phyloP scores from a whole-genome alignment of 30 jellyfish, hydroid and myxozoan species.

The Sanderia malayensis region DNA sequence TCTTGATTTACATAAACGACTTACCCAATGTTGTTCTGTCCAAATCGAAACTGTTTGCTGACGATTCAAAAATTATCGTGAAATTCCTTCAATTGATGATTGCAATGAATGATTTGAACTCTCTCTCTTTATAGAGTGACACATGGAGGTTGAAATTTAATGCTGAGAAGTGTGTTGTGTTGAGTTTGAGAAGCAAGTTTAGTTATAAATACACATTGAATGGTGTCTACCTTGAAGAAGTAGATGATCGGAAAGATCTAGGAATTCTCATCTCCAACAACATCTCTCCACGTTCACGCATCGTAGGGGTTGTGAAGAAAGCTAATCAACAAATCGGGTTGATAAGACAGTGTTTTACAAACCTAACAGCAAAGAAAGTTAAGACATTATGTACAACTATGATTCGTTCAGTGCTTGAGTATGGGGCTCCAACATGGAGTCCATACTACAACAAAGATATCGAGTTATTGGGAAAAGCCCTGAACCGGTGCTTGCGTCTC shows the following conservation, averaged over 20 bases:
- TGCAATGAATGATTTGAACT: conserved; percentile 1
- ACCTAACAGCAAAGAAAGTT: not conserved
- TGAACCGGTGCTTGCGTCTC: too few species aligned
- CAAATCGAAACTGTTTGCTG: too few species aligned
- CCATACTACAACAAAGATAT: not conserved
- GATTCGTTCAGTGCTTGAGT: not conserved
- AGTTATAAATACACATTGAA: too few species aligned
- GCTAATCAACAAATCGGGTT: not conserved
- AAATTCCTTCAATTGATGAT: too few species aligned
- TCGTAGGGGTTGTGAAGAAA: not conserved
- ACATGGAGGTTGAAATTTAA: not conserved
- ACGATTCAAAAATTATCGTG: too few species aligned
- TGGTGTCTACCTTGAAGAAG: too few species aligned
- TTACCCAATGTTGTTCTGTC: too few species aligned
- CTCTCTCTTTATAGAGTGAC: not conserved
- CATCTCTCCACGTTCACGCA: too few species aligned
- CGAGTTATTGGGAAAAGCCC: too few species aligned
- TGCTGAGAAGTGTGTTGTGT: not conserved
- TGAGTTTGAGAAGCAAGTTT: not conserved
- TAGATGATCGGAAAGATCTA: too few species aligned
- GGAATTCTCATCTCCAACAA: too few species aligned
- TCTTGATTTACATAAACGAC: too few species aligned
- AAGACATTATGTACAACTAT: not conserved
- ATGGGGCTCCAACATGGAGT: not conserved
- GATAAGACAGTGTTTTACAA: not conserved